phyloP scores from a whole-genome alignment of 2,113 vertebrate genomes.

The Cebidichthys violaceus region DNA sequence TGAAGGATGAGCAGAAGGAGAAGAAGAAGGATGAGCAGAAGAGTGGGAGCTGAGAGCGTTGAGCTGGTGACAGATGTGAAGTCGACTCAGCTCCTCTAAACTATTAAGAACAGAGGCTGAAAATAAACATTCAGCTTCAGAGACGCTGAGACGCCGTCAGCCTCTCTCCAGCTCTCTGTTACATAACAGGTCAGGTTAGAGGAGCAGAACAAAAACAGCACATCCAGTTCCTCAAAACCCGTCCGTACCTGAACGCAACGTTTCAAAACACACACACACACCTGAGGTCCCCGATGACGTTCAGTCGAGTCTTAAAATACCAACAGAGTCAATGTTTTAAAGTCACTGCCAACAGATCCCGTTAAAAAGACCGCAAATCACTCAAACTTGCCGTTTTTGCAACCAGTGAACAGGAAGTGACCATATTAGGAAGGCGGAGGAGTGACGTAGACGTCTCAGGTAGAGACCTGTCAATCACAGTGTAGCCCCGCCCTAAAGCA shows the following conservation, averaged over 20 bases:
- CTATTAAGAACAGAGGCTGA: constrained; percentile 56
- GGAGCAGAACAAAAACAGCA: constrained; percentile 10
- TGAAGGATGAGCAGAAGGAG: too few species aligned
- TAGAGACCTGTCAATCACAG: too few species aligned
- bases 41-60: not conserved
- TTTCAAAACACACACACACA: not conserved
- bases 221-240: not conserved
- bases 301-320: not conserved
- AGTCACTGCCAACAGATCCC: not conserved
- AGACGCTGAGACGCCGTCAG: constrained; percentile 45
- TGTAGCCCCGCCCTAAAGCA: too few species aligned
- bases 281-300: not conserved
- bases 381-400: too few species aligned
- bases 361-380: not conserved
- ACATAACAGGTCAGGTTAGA: constrained; percentile 55
- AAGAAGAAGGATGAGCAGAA: constrained; percentile 6
- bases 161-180: constrained; percentile 55
- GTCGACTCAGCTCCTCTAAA: constrained; percentile 44
- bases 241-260: constrained; percentile 3
- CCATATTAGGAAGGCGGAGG: too few species aligned
- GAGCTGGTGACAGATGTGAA: constrained; percentile 55
- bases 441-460: too few species aligned
- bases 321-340: not conserved
- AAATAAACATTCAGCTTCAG: constrained; percentile 69
- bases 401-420: too few species aligned